Percentiles rank a stretch among this genome's conserved stretches.
These are phyloP conservation scores for Neoarius graeffei DNA, from an alignment of 2,113 vertebrate species.

Conservation along the genomic window DNA sequence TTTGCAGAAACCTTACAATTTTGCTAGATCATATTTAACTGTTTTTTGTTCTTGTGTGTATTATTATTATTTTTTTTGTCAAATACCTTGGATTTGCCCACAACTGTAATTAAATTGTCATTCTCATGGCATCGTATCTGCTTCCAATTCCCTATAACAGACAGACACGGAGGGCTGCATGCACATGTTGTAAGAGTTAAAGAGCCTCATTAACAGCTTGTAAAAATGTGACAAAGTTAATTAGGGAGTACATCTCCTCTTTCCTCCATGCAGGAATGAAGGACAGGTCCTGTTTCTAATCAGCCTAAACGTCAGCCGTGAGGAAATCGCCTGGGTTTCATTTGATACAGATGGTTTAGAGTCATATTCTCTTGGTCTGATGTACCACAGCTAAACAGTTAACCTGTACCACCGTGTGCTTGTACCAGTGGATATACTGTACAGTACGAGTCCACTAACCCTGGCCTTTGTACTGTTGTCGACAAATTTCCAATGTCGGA, in stretches of 20 bases:
- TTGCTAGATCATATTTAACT: neutral
- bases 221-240: constrained; percentile 56
- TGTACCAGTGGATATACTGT: neutral
- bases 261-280: constrained; percentile 41
- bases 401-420: neutral
- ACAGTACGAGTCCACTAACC: neutral
- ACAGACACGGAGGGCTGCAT: constrained; percentile 32
- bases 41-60: neutral
- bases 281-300: constrained; percentile 59
- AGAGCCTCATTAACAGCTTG: constrained; percentile 53
- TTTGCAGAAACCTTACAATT: neutral
- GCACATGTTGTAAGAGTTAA: constrained; percentile 49
- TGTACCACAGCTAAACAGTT: neutral
- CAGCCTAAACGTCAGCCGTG: constrained; percentile 27
- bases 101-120: constrained; percentile 28
- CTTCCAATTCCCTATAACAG: constrained; percentile 41
- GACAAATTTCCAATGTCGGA: no score
- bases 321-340: constrained; percentile 47
- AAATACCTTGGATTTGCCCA: constrained; percentile 3
- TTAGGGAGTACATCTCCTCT: constrained; percentile 53
- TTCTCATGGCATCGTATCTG: constrained; percentile 38
- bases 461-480: neutral
- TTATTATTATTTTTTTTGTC: neutral
- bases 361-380: constrained; percentile 1
- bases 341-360: constrained; percentile 49